A percentile compares a stretch with the other conserved stretches of the same genome.
These are phyloP conservation scores for Benitochromis conjunctus DNA, from an alignment of 2,113 vertebrate species.

Conservation along the genomic window DNA sequence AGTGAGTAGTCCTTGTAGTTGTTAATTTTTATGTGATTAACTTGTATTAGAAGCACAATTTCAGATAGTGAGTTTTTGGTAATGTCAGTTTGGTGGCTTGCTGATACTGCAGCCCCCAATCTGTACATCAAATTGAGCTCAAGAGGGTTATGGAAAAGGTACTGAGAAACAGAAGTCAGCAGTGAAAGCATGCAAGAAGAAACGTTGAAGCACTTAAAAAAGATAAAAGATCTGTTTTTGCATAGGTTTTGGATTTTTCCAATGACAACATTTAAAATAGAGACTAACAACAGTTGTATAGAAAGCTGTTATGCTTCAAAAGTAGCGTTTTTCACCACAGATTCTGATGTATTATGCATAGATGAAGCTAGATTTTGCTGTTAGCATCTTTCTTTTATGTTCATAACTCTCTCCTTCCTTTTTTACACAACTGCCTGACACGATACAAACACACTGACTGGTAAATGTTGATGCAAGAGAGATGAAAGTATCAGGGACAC, in stretches of 20 bases:
- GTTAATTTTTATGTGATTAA: conserved; percentile 22
- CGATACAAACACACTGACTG: background rate
- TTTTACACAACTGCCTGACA: background rate
- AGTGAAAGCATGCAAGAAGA: background rate
- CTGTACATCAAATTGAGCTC: conserved; percentile 21
- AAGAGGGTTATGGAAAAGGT: background rate
- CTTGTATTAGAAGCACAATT: conserved; percentile 13
- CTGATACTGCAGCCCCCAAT: conserved; percentile 21
- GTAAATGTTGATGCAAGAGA: background rate
- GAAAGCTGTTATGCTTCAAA: background rate
- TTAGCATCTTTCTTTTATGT: background rate
- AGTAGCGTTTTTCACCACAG: background rate
- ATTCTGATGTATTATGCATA: background rate
- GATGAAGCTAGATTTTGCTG: background rate
- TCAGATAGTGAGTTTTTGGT: conserved; percentile 36
- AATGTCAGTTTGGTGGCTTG: conserved; percentile 19
- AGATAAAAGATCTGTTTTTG: background rate
- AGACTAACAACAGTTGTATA: background rate
- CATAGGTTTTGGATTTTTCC: background rate
- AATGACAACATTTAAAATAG: background rate
- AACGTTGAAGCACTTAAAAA: background rate
- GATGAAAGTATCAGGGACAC: background rate
- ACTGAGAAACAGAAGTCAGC: background rate
- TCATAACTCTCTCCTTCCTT: background rate
- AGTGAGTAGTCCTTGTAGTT: background rate